phyloP scores from a whole-genome alignment of 2,888 invertebrate species.

The Meloe dianella region DNA sequence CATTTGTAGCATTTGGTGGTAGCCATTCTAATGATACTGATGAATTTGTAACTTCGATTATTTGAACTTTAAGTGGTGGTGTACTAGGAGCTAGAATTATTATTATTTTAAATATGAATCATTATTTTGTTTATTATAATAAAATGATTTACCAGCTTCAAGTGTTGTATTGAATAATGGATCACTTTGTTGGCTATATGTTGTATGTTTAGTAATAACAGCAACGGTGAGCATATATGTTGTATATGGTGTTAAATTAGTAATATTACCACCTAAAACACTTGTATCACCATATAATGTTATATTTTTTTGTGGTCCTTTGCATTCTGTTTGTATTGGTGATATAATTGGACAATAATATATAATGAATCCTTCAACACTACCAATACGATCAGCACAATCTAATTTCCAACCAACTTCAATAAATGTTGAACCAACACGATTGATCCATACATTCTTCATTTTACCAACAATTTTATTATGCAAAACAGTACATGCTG shows the following conservation, averaged over 20 bases:
- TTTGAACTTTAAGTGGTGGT: conserved; percentile 66
- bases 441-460: conserved; percentile 63
- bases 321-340: conserved; percentile 64
- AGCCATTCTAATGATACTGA: conserved; percentile 72
- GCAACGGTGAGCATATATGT: conserved; percentile 75
- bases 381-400: conserved; percentile 74
- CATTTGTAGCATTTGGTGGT: conserved; percentile 75
- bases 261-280: conserved; percentile 65
- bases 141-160: conserved; percentile 66
- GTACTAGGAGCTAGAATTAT: conserved; percentile 61
- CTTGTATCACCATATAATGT: conserved; percentile 61
- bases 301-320: conserved; percentile 57
- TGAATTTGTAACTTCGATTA: conserved; percentile 67
- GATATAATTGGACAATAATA: conserved; percentile 72
- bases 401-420: conserved; percentile 78
- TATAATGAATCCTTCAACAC: conserved; percentile 76
- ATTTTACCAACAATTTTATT: conserved; percentile 63
- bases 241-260: conserved; percentile 73
- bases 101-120: neutral
- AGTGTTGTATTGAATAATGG: conserved; percentile 70
- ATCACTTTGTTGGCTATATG: conserved; percentile 65
- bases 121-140: conserved; percentile 16
- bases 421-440: conserved; percentile 63
- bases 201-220: conserved; percentile 65
- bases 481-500: conserved; percentile 71